phyloP scores from a whole-genome alignment of 53 echinoderm and acorn worm species.

The Echinometra lucunter region DNA sequence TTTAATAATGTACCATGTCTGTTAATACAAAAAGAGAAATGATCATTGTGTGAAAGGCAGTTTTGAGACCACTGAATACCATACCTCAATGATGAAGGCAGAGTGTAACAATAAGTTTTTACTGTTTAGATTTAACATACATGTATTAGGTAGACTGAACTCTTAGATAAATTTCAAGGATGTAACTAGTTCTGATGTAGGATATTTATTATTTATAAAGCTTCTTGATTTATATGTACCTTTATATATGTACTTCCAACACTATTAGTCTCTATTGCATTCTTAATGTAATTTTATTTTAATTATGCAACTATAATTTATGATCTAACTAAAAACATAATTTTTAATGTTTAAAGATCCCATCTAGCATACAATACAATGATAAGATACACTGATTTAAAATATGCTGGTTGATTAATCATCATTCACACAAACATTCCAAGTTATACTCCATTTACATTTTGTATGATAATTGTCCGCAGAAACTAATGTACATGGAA shows the following conservation, averaged over 20 bases:
- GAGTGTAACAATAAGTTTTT: background rate
- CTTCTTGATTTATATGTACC: background rate
- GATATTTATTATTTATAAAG: background rate
- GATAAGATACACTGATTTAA: background rate
- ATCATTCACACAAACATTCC: background rate
- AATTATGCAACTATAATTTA: background rate
- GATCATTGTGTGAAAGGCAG: background rate
- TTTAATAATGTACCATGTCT: too few species aligned
- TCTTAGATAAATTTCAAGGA: background rate
- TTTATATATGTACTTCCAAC: background rate
- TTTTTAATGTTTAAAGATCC: background rate
- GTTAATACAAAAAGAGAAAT: background rate
- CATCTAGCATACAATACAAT: background rate
- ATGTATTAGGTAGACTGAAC: background rate
- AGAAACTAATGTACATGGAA: background rate
- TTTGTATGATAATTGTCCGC: background rate
- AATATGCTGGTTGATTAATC: background rate
- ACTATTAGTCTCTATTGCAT: background rate
- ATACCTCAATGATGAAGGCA: conserved; percentile 3
- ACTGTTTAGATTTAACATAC: background rate
- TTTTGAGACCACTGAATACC: conserved; percentile 2
- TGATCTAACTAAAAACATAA: background rate
- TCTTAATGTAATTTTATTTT: background rate
- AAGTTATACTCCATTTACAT: background rate
- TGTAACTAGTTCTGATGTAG: background rate